Conservation (phyloP, 2,888 invertebrate genomes). For the Dendrolimus houi region DNA sequence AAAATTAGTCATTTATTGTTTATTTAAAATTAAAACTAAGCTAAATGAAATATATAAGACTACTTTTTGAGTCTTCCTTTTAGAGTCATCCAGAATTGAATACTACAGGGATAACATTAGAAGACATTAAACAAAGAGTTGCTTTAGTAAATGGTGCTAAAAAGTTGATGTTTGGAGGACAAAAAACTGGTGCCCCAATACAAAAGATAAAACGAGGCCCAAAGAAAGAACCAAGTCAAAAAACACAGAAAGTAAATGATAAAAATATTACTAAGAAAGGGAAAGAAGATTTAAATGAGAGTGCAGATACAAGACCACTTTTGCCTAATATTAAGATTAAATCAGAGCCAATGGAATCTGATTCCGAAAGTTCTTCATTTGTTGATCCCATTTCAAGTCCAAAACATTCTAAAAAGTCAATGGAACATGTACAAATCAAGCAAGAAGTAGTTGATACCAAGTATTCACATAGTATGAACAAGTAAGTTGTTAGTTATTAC, state of each 20-base stretch:
- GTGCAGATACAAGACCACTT: slow-evolving; percentile 46
- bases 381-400: slow-evolving; percentile 63
- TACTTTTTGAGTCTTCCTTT: slow-evolving; percentile 16
- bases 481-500: slow-evolving; percentile 31
- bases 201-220: slow-evolving; percentile 48
- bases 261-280: slow-evolving; percentile 38
- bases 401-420: slow-evolving; percentile 48
- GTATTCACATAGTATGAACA: slow-evolving; percentile 30
- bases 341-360: slow-evolving; percentile 58
- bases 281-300: slow-evolving; percentile 48
- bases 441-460: slow-evolving; percentile 49
- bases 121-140: slow-evolving; percentile 76
- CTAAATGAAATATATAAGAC: no score
- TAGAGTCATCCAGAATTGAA: slow-evolving; percentile 86
- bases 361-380: slow-evolving; percentile 68
- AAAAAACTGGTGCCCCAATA: slow-evolving; percentile 41
- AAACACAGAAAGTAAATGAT: slow-evolving; percentile 31
- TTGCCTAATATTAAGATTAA: slow-evolving; percentile 63
- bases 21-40: no score
- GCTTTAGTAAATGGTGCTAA: slow-evolving; percentile 67
- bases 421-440: slow-evolving; percentile 50
- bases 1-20: no score
- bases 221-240: slow-evolving; percentile 45
- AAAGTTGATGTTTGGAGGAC: slow-evolving; percentile 64
- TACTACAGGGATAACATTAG: slow-evolving; percentile 84